Percentiles rank a stretch among this genome's conserved stretches.
These are phyloP conservation scores for Pogonognathellus flavescens DNA, from an alignment of 1,140 invertebrate genomes.

Conservation along the genomic window DNA sequence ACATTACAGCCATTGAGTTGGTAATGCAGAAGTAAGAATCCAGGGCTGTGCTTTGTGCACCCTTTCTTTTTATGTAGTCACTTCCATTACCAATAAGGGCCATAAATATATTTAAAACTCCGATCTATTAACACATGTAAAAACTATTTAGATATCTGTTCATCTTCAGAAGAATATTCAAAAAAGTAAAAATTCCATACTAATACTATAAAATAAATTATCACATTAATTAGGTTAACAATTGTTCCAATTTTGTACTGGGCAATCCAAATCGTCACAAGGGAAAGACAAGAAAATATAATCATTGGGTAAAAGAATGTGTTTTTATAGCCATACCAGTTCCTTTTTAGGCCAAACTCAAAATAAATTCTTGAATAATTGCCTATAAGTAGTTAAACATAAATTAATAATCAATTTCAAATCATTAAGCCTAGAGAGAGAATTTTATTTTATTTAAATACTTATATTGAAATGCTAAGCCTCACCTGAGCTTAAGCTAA, in stretches of 20 bases:
- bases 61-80: neutral
- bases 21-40: conserved; percentile 27
- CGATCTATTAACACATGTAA: too few species aligned
- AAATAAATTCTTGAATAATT: conserved; percentile 5
- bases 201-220: too few species aligned
- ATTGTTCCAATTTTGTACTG: conserved; percentile 1
- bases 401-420: too few species aligned
- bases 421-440: too few species aligned
- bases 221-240: conserved; percentile 16
- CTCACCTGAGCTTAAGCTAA: too few species aligned
- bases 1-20: neutral
- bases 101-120: neutral
- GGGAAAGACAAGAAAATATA: neutral
- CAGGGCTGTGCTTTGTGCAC: neutral
- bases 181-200: too few species aligned
- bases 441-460: neutral
- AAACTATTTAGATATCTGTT: too few species aligned
- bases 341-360: neutral
- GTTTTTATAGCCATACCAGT: neutral
- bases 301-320: conserved; percentile 26
- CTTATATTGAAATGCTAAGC: too few species aligned
- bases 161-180: too few species aligned
- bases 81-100: neutral
- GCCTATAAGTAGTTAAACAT: neutral
- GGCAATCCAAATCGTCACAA: neutral